Base-by-base conservation (phyloP, 2,888 invertebrate species). In the Cosmia trapezina region DNA sequence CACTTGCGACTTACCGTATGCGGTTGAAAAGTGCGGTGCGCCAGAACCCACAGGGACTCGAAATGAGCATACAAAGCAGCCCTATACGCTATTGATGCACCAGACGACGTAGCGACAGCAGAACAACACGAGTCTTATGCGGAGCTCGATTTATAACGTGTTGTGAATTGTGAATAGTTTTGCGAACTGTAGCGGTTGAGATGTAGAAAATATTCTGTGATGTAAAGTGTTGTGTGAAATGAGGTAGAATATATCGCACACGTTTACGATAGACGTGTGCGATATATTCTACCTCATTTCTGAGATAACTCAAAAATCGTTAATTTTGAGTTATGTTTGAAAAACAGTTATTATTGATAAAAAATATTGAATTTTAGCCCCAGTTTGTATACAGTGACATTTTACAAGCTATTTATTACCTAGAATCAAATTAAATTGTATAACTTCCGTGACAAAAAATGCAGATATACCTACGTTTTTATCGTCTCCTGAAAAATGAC, bases 11-110 rank as follows among this genome's bases (percentile, higher is more conserved):
- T 60, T 28, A 45, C 33, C 41, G 75, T 73, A 78, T 83, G 79
- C 73, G 82, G 85, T 83, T 81, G 86, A 87, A 90, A 89, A 89
- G 86, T 88, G 87, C 85, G 89, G 89, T 81, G 80, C 79, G 85
- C 90, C 88, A 86, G 71, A 83, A 83, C 70, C 89, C 78, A 80
- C 83, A 70, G 85, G 84, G 86, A 83, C 86, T 88, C 86, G 83
- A 91, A 91, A 91, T 91, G 91, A 91, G 88, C 91, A 91, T 86
- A 87, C 89, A 86, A 87, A 88, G 87, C 88, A 82, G 85, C 86
- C 85, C 84, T 81, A 81, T 85, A 78, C 83, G 84, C 88, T 80
- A 91, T 90, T 90, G 90, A 91, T 85, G 91, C 83, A 83, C 85
- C 87, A 88, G 86, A 88, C 87, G 68, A 47, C 43, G 83, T 76